A percentile compares a stretch with the other conserved stretches of the same genome.
phyloP scores from a whole-genome alignment of 2,113 vertebrate genomes.

The Andinoacara biseriatus region DNA sequence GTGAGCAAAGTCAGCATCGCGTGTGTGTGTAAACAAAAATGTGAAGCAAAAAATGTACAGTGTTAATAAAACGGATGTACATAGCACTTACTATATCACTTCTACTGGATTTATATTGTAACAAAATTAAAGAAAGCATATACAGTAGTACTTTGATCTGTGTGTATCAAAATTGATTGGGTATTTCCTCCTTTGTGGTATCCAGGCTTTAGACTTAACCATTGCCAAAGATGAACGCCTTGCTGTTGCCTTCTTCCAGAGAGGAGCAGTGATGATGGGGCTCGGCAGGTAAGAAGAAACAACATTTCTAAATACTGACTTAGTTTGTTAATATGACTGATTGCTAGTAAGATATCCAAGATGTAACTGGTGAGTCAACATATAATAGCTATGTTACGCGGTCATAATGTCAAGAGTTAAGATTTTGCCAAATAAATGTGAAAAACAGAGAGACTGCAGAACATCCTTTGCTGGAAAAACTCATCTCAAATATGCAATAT shows the following conservation, averaged over 20 bases:
- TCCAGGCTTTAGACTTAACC: constrained; percentile 83
- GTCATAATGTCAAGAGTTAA: background rate
- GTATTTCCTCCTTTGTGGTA: background rate
- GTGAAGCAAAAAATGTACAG: fast-evolving
- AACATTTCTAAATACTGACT: background rate
- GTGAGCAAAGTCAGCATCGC: background rate
- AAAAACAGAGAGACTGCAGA: background rate
- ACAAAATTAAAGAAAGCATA: background rate
- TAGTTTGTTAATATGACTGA: background rate
- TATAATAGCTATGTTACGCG: background rate
- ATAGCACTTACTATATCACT: fast-evolving
- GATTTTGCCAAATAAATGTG: background rate
- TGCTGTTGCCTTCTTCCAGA: constrained; percentile 90
- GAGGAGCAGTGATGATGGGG: constrained; percentile 84
- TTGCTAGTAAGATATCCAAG: background rate
- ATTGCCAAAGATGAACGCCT: constrained; percentile 85
- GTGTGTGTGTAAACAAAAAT: background rate
- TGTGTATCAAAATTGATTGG: background rate
- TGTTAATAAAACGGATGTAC: background rate
- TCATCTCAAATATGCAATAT: background rate
- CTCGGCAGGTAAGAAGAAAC: constrained; percentile 77
- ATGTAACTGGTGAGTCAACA: background rate
- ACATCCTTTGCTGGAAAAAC: background rate
- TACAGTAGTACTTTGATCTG: no score
- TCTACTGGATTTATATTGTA: background rate